Evolutionary conservation across 2,113 vertebrate genomes (phyloP), one percentile per base, ranked within the genome.

Genomic region (Arothron firmamentum): DNA sequence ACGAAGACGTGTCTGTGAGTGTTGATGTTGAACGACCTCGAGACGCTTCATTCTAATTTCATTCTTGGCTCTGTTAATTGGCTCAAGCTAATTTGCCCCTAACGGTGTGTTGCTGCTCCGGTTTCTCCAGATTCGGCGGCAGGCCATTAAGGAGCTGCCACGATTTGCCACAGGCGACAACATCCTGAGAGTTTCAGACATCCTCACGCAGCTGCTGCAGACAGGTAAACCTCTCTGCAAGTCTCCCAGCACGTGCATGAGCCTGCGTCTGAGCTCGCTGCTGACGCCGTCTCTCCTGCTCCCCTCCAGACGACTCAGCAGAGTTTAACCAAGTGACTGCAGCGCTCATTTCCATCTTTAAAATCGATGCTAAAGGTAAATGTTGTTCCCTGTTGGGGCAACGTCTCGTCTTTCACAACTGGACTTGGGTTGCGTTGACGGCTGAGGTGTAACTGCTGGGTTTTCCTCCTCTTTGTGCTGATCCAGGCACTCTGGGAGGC

Each of bases 1-100:
- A 99, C 75, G 97, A 99, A 87, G 97, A 99, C 52, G 95, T 99
- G 18, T 99, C 97, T 13, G 97, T 99, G 90, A 92, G 95, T 85
- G 75, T 56, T 5, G 20, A 8, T 52, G 3, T 52, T 23, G 19
- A 13, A 6, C 6, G 3, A 16, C 2, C 45, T 8, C 45, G 2
- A 16, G 6, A 38, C 1, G 11, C 34, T 28, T 11, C 34, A 12
- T 12, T 38, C 6, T 38, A 1, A 38, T 38, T 10, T 12, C 34
- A 38, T n/a, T n/a, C n/a, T n/a, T n/a, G n/a, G n/a, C n/a, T n/a
- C n/a, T n/a, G n/a, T n/a, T n/a, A n/a, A n/a, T n/a, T n/a, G n/a
- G n/a, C n/a, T n/a, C n/a, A n/a, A n/a, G n/a, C n/a, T n/a, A n/a
- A n/a, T n/a, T n/a, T n/a, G n/a, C n/a, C 25, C 20, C 13, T 0